Evolutionary conservation across 2,888 invertebrate species (phyloP), one percentile per base, ranked within the genome.

Genomic region (Ochropleura leucogaster): DNA sequence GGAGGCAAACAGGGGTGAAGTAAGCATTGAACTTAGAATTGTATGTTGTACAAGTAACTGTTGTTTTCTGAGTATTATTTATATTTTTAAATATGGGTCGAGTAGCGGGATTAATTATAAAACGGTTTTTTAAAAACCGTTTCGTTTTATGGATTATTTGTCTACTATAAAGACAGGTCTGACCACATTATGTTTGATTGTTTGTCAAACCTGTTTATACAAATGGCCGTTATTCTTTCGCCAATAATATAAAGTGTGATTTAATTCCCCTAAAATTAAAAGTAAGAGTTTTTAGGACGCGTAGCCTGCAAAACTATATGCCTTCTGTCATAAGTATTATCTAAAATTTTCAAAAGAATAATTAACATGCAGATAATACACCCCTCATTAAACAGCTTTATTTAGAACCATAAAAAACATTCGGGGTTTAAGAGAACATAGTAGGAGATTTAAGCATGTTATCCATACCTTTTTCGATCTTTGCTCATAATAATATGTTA

Each of bases 1-100:
- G 16, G 46, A 20, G 70, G 59, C 62, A 7, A 47, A 12, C 53
- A 57, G 72, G 75, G 85, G 85, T 83, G 71, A 77, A 66, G 40
- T 60, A 70, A 40, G 2, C 72, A 30, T 64, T 75, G 78, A 84
- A 65, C 74, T 78, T 68, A 66, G 68, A 63, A 66, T 60, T 16
- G 6, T 18, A 16, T 64, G 40, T 65, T 79, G 16, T 65, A 49
- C 5, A 79, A 65, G 60, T 7, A 47, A 65, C 59, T 59, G 42
- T 59, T 71, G 42, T 59, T 71, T 60, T 47, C 30, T 53, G 62
- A 4, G 5, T 20, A 47, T 18, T 60, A 40, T 64, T 60, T 47
- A 30, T 60, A 30, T 49, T 71, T 10, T 71, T 7, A 68, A 59
- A 60, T 77, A 79, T 65, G 60, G 53, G 64, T 0, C 40, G 8